These are phyloP conservation scores for Furnarius figulus DNA, from an alignment of 2,113 vertebrate species.

Conservation along the genomic window DNA sequence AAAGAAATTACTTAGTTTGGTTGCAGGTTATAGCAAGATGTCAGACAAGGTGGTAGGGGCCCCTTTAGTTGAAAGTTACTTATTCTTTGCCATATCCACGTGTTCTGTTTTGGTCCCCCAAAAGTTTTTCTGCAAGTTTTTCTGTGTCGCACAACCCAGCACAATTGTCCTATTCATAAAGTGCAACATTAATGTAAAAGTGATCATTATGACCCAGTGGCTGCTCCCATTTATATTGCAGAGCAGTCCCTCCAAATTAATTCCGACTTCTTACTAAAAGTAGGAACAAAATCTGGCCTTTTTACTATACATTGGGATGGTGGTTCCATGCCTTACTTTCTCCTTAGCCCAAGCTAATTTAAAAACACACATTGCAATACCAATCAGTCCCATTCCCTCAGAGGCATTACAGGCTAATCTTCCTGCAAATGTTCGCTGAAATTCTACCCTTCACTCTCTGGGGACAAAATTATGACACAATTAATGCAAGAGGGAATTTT, in stretches of 20 bases:
- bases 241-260: background rate
- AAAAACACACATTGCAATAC: background rate
- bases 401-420: background rate
- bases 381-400: background rate
- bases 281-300: background rate
- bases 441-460: background rate
- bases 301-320: background rate
- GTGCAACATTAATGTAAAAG: background rate
- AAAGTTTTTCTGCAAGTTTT: background rate
- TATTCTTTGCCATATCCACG: background rate
- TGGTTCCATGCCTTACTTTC: background rate
- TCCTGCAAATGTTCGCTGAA: background rate
- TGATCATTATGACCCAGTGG: background rate
- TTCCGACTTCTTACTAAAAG: background rate
- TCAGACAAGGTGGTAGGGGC: background rate
- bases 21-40: background rate
- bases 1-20: background rate
- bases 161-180: background rate
- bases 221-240: background rate
- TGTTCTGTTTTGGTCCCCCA: background rate
- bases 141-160: background rate
- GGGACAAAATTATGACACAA: background rate
- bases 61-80: fast-evolving
- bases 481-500: background rate
- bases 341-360: background rate